Evolutionary conservation across 1,140 invertebrate species (phyloP), one percentile per base, ranked within the genome.

Genomic region (Papilio dardanus): DNA sequence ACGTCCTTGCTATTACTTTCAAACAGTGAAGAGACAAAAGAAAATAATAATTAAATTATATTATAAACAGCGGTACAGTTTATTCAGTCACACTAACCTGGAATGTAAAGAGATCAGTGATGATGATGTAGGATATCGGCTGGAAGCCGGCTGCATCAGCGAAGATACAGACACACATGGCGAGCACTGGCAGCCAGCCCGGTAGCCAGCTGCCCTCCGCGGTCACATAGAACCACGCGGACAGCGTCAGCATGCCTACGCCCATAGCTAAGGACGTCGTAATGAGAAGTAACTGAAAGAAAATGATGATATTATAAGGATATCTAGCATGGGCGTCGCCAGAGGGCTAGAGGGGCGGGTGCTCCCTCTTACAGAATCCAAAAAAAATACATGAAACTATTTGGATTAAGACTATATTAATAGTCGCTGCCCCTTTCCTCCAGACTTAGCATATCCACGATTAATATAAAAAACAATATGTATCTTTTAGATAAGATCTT

Each of bases 131-230:
- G 0, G 90, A 89, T 40, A 93, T 89, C 6, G 91, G 90, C 42
- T 93, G 90, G 77, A 93, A 91, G 10, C 91, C 91, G 4, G 90
- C 90, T 0, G 91, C 90, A 65, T 92, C 89, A 6, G 89, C 88
- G 76, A 93, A 90, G 77, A 93, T 91, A 75, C 86, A 88, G 0
- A 89, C 35, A 21, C 88, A 90, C 87, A 93, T 87, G 21, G 91
- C 90, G 0, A 90, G 65, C 2, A 92, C 87, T 0, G 91, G 91
- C 54, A 93, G 24, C 91, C 90, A 93, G 76, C 89, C 89, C 0
- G 91, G 88, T 71, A 92, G 77, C 88, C 87, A 88, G 0, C 74
- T 71, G 28, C 87, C 86, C 0, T 69, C 62, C 0, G 83, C 81
- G 1, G 88, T 88, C 71, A 91, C 62, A 83, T 90, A 89, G 80